Base-by-base conservation (phyloP, 2,888 invertebrate species). In the Phortica okadai region DNA sequence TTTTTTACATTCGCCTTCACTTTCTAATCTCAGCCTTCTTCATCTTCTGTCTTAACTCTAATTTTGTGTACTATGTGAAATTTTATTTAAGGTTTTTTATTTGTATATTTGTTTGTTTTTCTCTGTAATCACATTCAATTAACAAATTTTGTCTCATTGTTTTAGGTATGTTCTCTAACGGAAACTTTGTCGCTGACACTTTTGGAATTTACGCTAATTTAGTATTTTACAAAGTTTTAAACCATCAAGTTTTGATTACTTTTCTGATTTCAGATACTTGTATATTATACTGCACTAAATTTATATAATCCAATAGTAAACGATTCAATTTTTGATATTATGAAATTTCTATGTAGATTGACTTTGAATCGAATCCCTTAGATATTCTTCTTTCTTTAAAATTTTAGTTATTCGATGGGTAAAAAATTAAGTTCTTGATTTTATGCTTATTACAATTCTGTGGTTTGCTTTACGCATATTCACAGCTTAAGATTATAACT, bases 351-450 rank as follows among this genome's bases (percentile, higher is more conserved):
- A 76, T 82, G 76, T 81, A 25, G 44, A 16, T 59, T 62, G 76
- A 77, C 73, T 64, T 79, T 79, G 81, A 80, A 77, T 82, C 79
- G 82, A 85, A 80, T 78, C 84, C 80, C 82, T 85, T 84, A 84
- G 78, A 74, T 69, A 50, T n/a, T 73, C 25, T 58, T 59, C 11
- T 73, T 45, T 75, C 66, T 45, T 73, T 58, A 64, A 79, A 70
- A 66, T 72, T 50, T 79, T 76, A 81, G 79, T 85, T 33, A 84
- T 84, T 82, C 84, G 87, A 83, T 85, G 85, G 84, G 85, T 85
- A 85, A 79, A 84, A 84, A 85, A 83, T 81, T 81, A 80, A 75
- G 81, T 77, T 80, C 74, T 76, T 76, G 58, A 67, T 67, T 67
- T 58, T 73, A 21, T 54, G 25, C 45, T 62, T 64, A 75, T 44